A percentile compares a stretch with the other conserved stretches of the same genome.
These are phyloP conservation scores for Fringilla coelebs DNA, from an alignment of 2,797 vertebrate genomes.

Conservation along the genomic window DNA sequence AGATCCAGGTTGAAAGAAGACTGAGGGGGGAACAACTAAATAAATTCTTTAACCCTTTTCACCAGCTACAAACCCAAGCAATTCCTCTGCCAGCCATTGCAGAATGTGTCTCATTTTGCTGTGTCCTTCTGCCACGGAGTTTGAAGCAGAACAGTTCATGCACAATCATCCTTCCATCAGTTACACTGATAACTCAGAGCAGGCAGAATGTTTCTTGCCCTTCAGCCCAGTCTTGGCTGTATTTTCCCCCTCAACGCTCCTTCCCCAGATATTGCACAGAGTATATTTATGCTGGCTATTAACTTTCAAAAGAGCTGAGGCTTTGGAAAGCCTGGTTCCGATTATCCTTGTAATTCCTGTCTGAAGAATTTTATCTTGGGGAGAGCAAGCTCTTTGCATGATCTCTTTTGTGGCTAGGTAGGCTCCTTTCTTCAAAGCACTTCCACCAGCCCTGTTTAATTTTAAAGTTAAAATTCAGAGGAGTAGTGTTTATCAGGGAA, in stretches of 20 bases:
- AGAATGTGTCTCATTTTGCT: background rate
- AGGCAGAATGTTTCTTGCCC: background rate
- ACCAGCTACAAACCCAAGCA: background rate
- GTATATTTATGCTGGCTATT: conserved; percentile 24
- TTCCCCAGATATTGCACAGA: background rate
- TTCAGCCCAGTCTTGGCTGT: background rate
- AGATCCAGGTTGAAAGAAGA: background rate
- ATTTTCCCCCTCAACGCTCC: background rate
- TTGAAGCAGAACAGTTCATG: background rate
- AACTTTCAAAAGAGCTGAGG: conserved; percentile 32
- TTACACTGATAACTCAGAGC: background rate
- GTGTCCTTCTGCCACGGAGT: background rate
- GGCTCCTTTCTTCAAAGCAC: background rate
- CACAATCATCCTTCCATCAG: background rate
- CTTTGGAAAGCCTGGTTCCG: conserved; percentile 10
- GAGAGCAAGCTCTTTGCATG: background rate
- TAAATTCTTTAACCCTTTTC: background rate
- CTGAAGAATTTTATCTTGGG: background rate
- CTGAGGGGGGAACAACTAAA: background rate
- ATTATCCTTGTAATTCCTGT: conserved; percentile 15
- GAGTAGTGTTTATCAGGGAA: background rate
- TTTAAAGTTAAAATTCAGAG: background rate
- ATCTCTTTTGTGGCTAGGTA: background rate
- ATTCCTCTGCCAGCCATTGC: background rate
- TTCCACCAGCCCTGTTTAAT: background rate